Conservation (phyloP, 2,888 invertebrate species). For the Lasioglossum leucozonium region DNA sequence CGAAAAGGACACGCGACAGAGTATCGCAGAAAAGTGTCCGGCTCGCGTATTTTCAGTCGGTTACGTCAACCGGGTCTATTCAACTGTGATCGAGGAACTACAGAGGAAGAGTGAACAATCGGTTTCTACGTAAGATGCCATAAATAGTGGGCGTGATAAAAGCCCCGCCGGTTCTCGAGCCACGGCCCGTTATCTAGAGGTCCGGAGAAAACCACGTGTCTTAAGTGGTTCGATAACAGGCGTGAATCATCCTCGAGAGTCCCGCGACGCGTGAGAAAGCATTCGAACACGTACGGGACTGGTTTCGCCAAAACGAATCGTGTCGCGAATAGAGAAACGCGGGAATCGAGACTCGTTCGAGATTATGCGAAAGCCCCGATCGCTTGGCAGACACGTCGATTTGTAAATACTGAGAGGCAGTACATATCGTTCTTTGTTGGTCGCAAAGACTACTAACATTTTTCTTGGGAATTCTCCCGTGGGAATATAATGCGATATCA, state of each 20-base stretch:
- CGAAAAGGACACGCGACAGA: neutral
- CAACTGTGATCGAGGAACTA: conserved; percentile 34
- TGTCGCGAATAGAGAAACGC: conserved; percentile 14
- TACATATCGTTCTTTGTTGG: neutral
- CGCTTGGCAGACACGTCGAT: neutral
- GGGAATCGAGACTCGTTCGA: neutral
- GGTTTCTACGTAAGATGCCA: conserved; percentile 48
- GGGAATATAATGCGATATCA: neutral
- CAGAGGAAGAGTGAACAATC: conserved; percentile 38
- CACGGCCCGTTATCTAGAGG: conserved; percentile 48
- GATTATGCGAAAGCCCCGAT: neutral
- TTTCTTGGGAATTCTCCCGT: neutral
- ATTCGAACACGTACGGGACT: conserved; percentile 27
- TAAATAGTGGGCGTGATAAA: conserved; percentile 55
- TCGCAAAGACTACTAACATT: neutral
- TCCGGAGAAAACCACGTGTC: conserved; percentile 56
- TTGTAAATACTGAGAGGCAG: neutral
- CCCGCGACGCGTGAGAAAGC: conserved; percentile 61
- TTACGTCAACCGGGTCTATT: conserved; percentile 32
- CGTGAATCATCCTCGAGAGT: conserved; percentile 61
- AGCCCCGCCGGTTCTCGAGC: conserved; percentile 9
- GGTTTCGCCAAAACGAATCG: conserved; percentile 31
- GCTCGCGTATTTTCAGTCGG: conserved; percentile 10
- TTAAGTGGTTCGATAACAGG: conserved; percentile 60
- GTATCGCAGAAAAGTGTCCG: neutral